Evolutionary conservation across 1,140 invertebrate genomes (phyloP).

Genomic region (Stratiolaelaps scimitus): DNA sequence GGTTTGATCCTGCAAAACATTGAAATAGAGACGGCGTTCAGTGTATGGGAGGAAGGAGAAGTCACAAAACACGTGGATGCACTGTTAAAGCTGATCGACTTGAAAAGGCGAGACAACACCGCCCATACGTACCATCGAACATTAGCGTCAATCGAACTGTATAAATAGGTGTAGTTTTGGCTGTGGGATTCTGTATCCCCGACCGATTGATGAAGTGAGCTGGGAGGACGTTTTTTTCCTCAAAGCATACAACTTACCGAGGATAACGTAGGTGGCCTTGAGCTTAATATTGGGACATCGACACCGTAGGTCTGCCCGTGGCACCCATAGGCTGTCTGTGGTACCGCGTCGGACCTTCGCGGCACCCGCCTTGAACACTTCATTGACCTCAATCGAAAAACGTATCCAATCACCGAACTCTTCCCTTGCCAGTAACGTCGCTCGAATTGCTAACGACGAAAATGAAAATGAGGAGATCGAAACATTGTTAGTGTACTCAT

Average conservation of each 20-base stretch:
- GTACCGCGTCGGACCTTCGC: conserved; percentile 49
- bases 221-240: too few species aligned
- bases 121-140: too few species aligned
- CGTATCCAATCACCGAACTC: conserved; percentile 58
- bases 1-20: conserved; percentile 14
- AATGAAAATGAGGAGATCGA: conserved; percentile 40
- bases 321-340: conserved; percentile 63
- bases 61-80: too few species aligned
- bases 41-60: too few species aligned
- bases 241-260: conserved; percentile 50
- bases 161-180: too few species aligned
- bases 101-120: too few species aligned
- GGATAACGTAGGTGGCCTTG: conserved; percentile 71
- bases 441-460: conserved; percentile 61
- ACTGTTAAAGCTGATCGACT: too few species aligned
- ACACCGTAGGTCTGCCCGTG: conserved; percentile 66
- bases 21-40: too few species aligned
- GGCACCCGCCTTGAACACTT: conserved; percentile 58
- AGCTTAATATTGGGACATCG: conserved; percentile 87
- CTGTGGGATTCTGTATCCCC: too few species aligned
- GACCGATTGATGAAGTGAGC: too few species aligned
- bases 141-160: too few species aligned
- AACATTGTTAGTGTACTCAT: too few species aligned
- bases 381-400: conserved; percentile 69
- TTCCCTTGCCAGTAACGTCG: conserved; percentile 65